These are phyloP conservation scores for Prenolepis imparis DNA, from an alignment of 2,888 invertebrate species.

Conservation along the genomic window DNA sequence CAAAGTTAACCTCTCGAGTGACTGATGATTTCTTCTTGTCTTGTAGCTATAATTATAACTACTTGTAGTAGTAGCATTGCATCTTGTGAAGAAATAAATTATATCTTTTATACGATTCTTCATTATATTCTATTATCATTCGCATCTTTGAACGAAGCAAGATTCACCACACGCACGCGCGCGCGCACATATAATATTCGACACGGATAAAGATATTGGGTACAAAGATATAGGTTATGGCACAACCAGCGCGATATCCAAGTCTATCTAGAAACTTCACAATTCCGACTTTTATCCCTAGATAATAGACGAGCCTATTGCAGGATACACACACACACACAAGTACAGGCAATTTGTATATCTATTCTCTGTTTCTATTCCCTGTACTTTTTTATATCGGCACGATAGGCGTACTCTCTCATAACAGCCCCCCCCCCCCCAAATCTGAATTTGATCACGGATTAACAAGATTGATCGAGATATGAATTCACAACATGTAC, in stretches of 20 bases:
- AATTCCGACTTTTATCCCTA: background rate
- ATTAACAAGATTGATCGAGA: too few relatives aligned
- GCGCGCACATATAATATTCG: background rate
- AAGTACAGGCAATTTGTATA: too few relatives aligned
- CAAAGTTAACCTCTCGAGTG: constrained; percentile 22
- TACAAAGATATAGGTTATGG: background rate
- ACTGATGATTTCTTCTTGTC: background rate
- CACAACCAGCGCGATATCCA: background rate
- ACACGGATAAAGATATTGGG: background rate
- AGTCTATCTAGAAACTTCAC: background rate
- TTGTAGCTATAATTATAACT: background rate
- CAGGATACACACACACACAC: too few relatives aligned
- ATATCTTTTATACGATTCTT: background rate
- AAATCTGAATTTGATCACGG: too few relatives aligned
- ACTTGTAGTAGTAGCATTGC: background rate
- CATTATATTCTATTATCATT: constrained; percentile 6
- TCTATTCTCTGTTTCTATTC: too few relatives aligned
- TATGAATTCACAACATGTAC: too few relatives aligned
- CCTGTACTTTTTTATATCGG: too few relatives aligned
- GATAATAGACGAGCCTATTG: too few relatives aligned
- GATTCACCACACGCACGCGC: too few relatives aligned
- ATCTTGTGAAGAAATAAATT: background rate
- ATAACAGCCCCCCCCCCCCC: too few relatives aligned
- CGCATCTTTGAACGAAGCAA: background rate
- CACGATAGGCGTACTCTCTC: too few relatives aligned